Percentiles rank a stretch among this genome's conserved stretches.
These are phyloP conservation scores for Agrotis exclamationis DNA, from an alignment of 2,888 invertebrate species.

Conservation along the genomic window DNA sequence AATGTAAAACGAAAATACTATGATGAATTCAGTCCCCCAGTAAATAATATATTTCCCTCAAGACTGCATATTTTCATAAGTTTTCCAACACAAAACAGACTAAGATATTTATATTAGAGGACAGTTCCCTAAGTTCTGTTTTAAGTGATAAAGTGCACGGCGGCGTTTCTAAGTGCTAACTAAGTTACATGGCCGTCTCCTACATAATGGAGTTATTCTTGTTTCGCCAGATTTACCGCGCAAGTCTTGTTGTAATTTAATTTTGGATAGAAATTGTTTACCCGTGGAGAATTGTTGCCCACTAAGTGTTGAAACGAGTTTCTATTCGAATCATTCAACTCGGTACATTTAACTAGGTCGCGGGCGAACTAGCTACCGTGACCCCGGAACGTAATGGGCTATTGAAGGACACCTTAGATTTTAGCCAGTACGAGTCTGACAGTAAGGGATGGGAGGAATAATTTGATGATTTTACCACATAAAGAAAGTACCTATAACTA, in stretches of 20 bases:
- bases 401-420: too few species aligned
- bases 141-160: constrained; percentile 69
- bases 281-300: background rate
- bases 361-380: too few species aligned
- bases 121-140: constrained; percentile 37
- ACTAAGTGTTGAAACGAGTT: background rate
- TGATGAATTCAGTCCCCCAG: background rate
- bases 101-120: constrained; percentile 41
- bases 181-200: constrained; percentile 61
- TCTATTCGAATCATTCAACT: background rate
- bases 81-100: constrained; percentile 14
- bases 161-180: constrained; percentile 61
- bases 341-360: too few species aligned
- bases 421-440: too few species aligned
- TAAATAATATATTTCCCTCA: background rate
- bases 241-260: constrained; percentile 29
- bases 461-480: too few species aligned
- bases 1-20: background rate
- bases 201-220: constrained; percentile 69
- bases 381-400: too few species aligned
- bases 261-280: constrained; percentile 31
- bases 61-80: constrained; percentile 11
- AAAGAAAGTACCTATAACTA: background rate
- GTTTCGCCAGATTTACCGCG: constrained; percentile 30
- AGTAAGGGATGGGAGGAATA: too few species aligned